These are phyloP conservation scores for Ophioderma brevispina DNA, from an alignment of 35 echinoderm and acorn worm species.

Conservation along the genomic window DNA sequence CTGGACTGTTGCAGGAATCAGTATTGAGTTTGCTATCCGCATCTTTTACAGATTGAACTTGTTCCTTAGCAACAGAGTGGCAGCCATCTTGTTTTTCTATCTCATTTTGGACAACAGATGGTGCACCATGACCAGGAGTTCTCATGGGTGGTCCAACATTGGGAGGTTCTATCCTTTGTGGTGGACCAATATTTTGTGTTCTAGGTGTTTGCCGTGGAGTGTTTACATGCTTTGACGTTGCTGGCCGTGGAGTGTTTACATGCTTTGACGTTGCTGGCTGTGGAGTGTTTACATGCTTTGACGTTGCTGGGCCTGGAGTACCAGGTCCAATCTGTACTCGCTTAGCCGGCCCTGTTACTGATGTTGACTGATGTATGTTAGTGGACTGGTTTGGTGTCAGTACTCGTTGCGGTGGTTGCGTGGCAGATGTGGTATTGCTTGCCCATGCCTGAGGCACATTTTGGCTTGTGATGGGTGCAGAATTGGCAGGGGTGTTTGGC, in stretches of 20 bases:
- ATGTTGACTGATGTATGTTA: not conserved
- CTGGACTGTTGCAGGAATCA: not conserved
- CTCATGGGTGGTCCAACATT: not conserved
- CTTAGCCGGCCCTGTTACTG: not conserved
- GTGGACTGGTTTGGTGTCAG: too few species aligned
- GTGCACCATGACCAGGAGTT: not conserved
- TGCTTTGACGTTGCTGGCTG: not conserved
- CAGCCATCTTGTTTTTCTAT: not conserved
- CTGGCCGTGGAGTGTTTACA: not conserved
- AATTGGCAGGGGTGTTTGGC: too few species aligned
- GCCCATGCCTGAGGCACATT: too few species aligned
- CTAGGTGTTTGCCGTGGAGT: not conserved
- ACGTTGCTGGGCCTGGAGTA: not conserved
- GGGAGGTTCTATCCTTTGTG: not conserved
- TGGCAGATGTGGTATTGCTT: too few species aligned
- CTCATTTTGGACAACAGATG: too few species aligned
- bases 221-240: too few species aligned
- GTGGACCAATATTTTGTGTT: not conserved
- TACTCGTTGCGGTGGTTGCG: too few species aligned
- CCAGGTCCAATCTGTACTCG: not conserved
- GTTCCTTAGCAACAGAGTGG: not conserved
- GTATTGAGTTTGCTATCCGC: not conserved
- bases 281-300: not conserved
- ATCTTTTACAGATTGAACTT: not conserved
- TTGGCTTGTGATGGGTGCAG: too few species aligned